Evolutionary conservation across 2,113 vertebrate species (phyloP).

Genomic region (Microtus montanus): DNA sequence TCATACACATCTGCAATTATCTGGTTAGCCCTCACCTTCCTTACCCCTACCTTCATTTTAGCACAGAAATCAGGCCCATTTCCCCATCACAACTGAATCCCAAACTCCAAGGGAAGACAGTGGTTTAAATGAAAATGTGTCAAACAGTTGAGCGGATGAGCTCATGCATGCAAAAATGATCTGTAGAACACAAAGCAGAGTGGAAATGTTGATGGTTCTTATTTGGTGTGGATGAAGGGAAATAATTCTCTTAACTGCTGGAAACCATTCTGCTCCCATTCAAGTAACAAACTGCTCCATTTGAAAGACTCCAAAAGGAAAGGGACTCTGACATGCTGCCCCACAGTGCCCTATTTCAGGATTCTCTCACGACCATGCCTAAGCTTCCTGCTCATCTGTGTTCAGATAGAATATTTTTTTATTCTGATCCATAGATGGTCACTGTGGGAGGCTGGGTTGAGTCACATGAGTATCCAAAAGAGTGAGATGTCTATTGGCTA

Average conservation of each 20-base stretch:
- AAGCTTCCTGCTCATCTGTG: constrained; percentile 25
- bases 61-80: not conserved
- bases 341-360: constrained; percentile 44
- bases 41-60: not conserved
- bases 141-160: not conserved
- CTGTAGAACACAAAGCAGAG: constrained; percentile 16
- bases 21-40: not conserved
- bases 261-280: constrained; percentile 58
- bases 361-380: constrained; percentile 34
- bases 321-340: constrained; percentile 65
- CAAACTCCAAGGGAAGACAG: not conserved
- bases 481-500: constrained; percentile 27
- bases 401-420: not conserved
- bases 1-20: not conserved
- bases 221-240: constrained; percentile 1
- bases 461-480: constrained; percentile 34
- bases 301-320: constrained; percentile 39
- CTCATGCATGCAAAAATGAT: not conserved
- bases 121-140: constrained; percentile 5
- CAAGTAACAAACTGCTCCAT: constrained; percentile 42
- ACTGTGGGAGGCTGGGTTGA: constrained; percentile 49
- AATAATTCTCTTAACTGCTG: constrained; percentile 66
- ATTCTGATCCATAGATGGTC: constrained; percentile 40
- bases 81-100: not conserved
- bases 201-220: not conserved